Percentiles rank a stretch among this genome's conserved stretches.
phyloP scores from a whole-genome alignment of 23 tunicate species.

The Halocynthia roretzi region DNA sequence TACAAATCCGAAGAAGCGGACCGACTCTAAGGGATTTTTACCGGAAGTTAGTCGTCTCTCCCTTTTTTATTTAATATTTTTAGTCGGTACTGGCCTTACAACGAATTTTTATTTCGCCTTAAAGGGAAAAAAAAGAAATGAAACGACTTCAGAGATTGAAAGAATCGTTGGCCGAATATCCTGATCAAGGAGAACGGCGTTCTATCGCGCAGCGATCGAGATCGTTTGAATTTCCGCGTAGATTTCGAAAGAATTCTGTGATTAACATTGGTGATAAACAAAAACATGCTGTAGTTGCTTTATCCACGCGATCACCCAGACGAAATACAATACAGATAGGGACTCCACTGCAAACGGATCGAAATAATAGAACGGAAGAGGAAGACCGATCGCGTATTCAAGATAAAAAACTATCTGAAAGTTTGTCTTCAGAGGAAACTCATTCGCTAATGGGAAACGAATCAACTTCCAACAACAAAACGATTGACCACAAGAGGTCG shows the following conservation, averaged over 20 bases:
- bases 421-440: no score
- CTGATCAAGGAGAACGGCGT: not conserved
- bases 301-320: no score
- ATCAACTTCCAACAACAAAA: no score
- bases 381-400: no score
- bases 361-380: no score
- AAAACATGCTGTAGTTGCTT: no score
- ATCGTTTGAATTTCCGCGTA: not conserved
- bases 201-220: not conserved
- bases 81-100: not conserved
- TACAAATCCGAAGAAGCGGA: slow-evolving; percentile 6
- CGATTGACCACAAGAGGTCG: no score
- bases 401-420: no score
- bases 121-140: not conserved
- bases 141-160: not conserved
- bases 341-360: no score
- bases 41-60: not conserved
- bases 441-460: no score
- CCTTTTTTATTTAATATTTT: not conserved
- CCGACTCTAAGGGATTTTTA: slow-evolving; percentile 1
- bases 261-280: not conserved
- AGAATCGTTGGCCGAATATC: not conserved
- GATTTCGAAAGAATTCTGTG: not conserved
- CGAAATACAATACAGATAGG: no score
- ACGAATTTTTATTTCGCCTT: not conserved